Base-by-base conservation (phyloP, 2,888 invertebrate species). In the Meandrusa payeni region DNA sequence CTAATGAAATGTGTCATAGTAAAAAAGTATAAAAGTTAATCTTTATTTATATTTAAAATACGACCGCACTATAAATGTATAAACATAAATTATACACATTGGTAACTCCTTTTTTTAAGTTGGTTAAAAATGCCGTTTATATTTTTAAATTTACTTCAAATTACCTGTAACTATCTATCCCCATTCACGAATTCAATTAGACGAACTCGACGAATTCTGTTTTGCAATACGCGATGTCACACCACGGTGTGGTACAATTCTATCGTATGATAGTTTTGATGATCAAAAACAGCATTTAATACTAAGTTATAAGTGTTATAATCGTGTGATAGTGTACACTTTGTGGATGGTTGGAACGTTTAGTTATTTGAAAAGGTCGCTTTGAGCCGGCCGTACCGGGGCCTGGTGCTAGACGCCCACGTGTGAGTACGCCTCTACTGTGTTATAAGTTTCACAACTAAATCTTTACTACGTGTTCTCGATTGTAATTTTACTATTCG, bases 361-460 rank as follows among this genome's bases (percentile, higher is more conserved):
- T 20, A 39, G 38, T 44, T 34, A 19, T 38, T 34, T 9, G n/a
- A 40, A 38, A 45, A 45, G 47, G 38, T 39, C 47, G 38, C 20
- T 12, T 28, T 23, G n/a, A 44, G 22, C 39, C 24, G 33, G 38
- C 28, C 19, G 29, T 17, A 12, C 11, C 23, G 9, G 27, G 36
- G 11, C 36, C 12, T 24, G 13, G 28, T 42, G 42, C 29, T 32
- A 41, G 27, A 32, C 44, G 33, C 38, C 44, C 33, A 44, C 44
- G 37, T 26, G 24, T 33, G 38, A 20, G 9, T 22, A 44, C 44
- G 38, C 44, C 56, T 58, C 43, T 50, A 55, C 51, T 47, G 50
- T 54, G 57, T 57, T 47, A 48, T 56, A 47, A 43, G 50, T 46
- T 65, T 67, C 63, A 61, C 62, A 61, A 68, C n/a, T n/a, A 47